Conservation (phyloP, 2,797 vertebrate genomes). For the Phataginus tricuspis region DNA sequence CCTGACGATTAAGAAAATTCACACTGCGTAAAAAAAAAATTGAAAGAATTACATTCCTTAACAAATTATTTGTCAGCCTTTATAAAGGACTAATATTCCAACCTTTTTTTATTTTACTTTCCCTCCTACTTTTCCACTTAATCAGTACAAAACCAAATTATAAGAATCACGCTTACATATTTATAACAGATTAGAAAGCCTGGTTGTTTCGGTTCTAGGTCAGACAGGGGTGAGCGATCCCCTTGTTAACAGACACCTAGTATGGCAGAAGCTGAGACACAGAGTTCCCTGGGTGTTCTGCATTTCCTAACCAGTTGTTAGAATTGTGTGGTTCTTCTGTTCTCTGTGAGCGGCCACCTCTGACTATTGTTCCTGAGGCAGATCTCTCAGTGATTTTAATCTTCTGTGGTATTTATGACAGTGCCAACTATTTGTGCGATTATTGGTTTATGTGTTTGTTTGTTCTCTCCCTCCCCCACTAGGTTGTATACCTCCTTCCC, state of each 20-base stretch:
- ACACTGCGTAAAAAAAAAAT: neutral
- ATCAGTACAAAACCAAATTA: slow-evolving; percentile 9
- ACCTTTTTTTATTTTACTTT: neutral
- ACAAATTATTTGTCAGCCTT: neutral
- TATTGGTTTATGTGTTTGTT: neutral
- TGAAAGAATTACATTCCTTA: neutral
- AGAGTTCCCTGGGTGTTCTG: neutral
- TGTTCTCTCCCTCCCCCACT: neutral
- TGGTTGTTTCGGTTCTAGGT: neutral
- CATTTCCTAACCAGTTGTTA: neutral
- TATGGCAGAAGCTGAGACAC: neutral
- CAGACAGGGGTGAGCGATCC: neutral
- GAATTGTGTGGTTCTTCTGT: neutral
- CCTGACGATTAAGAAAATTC: slow-evolving; percentile 14
- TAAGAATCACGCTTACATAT: neutral
- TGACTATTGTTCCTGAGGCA: neutral
- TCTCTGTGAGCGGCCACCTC: neutral
- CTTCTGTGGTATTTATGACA: neutral
- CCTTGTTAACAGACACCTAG: neutral
- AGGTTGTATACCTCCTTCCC: neutral
- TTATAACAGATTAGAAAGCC: neutral
- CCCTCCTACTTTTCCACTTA: neutral
- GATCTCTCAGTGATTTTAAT: slow-evolving; percentile 20
- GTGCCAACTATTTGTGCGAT: neutral
- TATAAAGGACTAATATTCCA: neutral